Conservation (phyloP, 1,140 invertebrate species). For the Hypothenemus hampei region DNA sequence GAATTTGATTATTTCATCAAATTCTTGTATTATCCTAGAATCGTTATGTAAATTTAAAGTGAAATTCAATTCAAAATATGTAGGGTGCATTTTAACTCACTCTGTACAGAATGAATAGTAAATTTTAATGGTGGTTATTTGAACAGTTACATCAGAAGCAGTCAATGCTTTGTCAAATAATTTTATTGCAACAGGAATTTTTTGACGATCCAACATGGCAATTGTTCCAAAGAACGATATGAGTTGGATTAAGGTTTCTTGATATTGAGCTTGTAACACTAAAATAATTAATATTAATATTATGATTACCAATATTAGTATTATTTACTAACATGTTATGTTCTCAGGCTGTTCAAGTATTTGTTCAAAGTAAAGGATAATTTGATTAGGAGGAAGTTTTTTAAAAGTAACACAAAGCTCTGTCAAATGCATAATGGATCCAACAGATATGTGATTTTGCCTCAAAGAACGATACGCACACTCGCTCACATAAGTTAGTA, state of each 20-base stretch:
- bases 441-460: conserved; percentile 4
- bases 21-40: conserved; percentile 28
- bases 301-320: not conserved
- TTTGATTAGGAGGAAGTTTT: conserved; percentile 17
- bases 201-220: conserved; percentile 26
- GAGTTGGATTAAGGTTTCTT: conserved; percentile 27
- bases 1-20: conserved; percentile 27
- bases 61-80: not conserved
- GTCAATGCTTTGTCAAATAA: conserved; percentile 18
- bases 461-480: conserved; percentile 15
- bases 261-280: conserved; percentile 15
- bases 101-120: conserved; percentile 23
- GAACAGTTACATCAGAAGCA: conserved; percentile 9
- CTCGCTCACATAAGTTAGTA: conserved; percentile 12
- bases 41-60: conserved; percentile 20
- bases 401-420: conserved; percentile 27
- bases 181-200: conserved; percentile 21
- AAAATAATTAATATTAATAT: not conserved
- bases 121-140: conserved; percentile 25
- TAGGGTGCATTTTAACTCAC: conserved; percentile 9
- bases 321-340: conserved; percentile 19
- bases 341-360: conserved; percentile 11
- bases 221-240: conserved; percentile 27
- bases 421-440: conserved; percentile 27
- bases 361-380: conserved; percentile 23